These are phyloP conservation scores for Lymantria monacha DNA, from an alignment of 2,888 invertebrate genomes.

Conservation along the genomic window DNA sequence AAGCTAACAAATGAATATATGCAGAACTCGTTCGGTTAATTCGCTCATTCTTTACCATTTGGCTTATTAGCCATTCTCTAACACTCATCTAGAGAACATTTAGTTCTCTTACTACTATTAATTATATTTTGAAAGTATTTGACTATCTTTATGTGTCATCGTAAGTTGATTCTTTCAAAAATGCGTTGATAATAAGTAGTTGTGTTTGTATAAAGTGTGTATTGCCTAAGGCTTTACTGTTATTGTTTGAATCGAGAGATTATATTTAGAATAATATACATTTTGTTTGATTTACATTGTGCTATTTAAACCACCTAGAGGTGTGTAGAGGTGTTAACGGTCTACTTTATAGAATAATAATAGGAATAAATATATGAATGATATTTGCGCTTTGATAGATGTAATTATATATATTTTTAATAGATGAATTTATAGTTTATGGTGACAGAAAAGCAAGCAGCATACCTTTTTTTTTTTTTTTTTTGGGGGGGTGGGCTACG, in stretches of 20 bases:
- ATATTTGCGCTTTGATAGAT: too few relatives aligned
- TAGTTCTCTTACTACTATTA: background rate
- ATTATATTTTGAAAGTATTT: conserved; percentile 20
- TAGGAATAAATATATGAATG: background rate
- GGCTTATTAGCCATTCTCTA: too few relatives aligned
- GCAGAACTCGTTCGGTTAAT: too few relatives aligned
- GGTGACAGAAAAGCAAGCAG: too few relatives aligned
- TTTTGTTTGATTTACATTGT: background rate
- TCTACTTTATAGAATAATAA: conserved; percentile 9
- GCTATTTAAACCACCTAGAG: conserved; percentile 7
- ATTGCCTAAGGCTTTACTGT: conserved; percentile 13
- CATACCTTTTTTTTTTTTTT: too few relatives aligned
- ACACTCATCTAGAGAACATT: background rate
- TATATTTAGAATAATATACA: background rate
- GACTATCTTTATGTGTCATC: conserved; percentile 32
- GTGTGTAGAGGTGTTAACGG: conserved; percentile 28
- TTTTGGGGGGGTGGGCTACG: too few relatives aligned
- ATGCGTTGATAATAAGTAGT: conserved; percentile 23
- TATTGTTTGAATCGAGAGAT: background rate
- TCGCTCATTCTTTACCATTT: too few relatives aligned
- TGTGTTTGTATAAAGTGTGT: conserved; percentile 12
- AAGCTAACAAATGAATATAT: too few relatives aligned
- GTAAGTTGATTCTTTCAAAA: conserved; percentile 23
- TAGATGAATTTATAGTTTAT: too few relatives aligned
- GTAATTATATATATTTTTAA: too few relatives aligned